These are phyloP conservation scores for Nylanderia fulva DNA, from an alignment of 1,140 invertebrate species.

Conservation along the genomic window DNA sequence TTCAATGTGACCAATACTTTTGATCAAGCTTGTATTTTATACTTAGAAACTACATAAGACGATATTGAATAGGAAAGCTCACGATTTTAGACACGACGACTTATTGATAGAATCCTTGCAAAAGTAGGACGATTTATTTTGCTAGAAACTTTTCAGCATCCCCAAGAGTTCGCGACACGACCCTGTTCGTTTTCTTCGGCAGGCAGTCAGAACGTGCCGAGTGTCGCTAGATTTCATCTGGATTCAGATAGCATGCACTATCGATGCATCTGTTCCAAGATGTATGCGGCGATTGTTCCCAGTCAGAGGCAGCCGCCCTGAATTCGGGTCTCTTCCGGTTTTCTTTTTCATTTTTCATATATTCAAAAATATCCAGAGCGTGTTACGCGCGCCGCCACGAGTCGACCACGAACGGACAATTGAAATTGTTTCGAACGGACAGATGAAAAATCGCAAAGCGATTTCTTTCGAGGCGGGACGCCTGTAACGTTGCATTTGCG, in stretches of 20 bases:
- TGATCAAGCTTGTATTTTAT: constrained; percentile 1
- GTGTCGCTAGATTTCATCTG: constrained; percentile 66
- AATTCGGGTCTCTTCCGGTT: constrained; percentile 12
- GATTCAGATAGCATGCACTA: constrained; percentile 45
- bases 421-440: constrained; percentile 52
- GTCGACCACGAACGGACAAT: constrained; percentile 40
- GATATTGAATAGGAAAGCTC: not conserved
- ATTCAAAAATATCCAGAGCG: constrained; percentile 67
- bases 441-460: constrained; percentile 22
- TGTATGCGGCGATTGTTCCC: constrained; percentile 69
- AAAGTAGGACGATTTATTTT: constrained; percentile 40
- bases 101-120: constrained; percentile 8
- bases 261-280: constrained; percentile 72
- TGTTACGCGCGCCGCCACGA: constrained; percentile 72
- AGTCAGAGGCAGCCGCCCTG: constrained; percentile 66
- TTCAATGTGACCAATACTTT: not conserved
- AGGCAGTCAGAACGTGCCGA: constrained; percentile 68
- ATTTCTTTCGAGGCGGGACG: constrained; percentile 54
- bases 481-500: constrained; percentile 72
- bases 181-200: constrained; percentile 1
- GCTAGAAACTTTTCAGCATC: constrained; percentile 7
- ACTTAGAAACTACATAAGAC: constrained; percentile 8
- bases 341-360: not conserved
- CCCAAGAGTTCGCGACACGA: not conserved
- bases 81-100: not conserved